Evolutionary conservation across 1,140 invertebrate species (phyloP), one percentile per base, ranked within the genome.

Genomic region (Tetraneura akinire): DNA sequence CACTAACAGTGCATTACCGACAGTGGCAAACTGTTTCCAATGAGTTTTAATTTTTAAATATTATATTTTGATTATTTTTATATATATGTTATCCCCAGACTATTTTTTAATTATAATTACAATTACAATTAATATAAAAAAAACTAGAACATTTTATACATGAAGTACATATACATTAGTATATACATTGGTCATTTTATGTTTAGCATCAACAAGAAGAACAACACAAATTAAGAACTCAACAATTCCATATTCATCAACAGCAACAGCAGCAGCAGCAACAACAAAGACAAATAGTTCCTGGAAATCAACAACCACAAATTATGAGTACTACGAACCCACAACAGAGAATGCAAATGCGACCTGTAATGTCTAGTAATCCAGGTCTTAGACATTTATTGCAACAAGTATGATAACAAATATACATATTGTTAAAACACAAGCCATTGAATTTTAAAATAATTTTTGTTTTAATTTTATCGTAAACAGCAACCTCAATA

Each of bases 301-400:
- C 81, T 10, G 80, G 80, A 55, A 74, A 57, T 23, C 57, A 80
- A 53, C 66, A 64, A 57, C 57, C 81, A n/a, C 83, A 83, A 23
- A 71, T 82, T 51, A 87, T 86, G 81, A 84, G 86, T 81, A 83
- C 85, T n/a, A 86, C 86, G 80, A 18, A 32, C 29, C 32, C 74
- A 14, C 82, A 87, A 32, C 89, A 90, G 80, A 86, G 90, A 83
- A 88, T 92, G 85, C 74, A 76, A 76, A 90, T 91, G 85, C 86
- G 90, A 64, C 90, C 90, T 23, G 87, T 88, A 23, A 88, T 90
- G 83, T 55, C 81, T 18, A 81, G 87, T 0, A 91, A 89, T 82
- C 88, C 90, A n/a, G 90, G 90, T n/a, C 84, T 92, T 32, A 85
- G 91, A 32, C 90, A 91, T 85, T 85, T 92, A 26, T 86, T 92